Percentiles rank a stretch among this genome's conserved stretches.
Evolutionary conservation across 35 echinoderm and acorn worm genomes (phyloP).

Genomic region (Apostichopus californicus): DNA sequence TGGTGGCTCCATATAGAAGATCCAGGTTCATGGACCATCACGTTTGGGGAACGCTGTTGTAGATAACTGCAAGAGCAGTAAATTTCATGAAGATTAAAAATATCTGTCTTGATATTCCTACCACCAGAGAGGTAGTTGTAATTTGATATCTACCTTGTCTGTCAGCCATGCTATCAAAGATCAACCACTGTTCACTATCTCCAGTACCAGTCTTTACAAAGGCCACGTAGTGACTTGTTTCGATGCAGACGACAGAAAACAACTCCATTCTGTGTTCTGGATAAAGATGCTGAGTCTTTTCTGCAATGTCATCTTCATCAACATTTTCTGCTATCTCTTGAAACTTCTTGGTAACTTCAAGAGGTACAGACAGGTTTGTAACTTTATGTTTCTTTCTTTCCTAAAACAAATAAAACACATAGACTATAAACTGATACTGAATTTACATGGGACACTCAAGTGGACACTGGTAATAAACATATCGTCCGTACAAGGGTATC

Average conservation of each 20-base stretch:
- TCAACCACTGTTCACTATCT: conserved; percentile 72
- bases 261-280: conserved; percentile 74
- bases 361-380: background rate
- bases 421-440: too few species aligned
- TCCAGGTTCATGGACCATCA: too few species aligned
- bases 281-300: background rate
- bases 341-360: background rate
- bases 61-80: too few species aligned
- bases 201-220: conserved; percentile 82
- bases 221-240: conserved; percentile 93
- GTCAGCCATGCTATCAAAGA: conserved; percentile 99
- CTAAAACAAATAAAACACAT: too few species aligned
- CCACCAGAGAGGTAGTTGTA: too few species aligned
- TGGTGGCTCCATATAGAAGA: too few species aligned
- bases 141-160: conserved; percentile 60
- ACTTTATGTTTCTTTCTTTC: background rate
- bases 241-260: conserved; percentile 93
- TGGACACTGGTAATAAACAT: too few species aligned
- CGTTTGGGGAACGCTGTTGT: too few species aligned
- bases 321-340: background rate
- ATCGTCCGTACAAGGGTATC: too few species aligned
- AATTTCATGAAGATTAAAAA: too few species aligned
- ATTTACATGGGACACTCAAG: too few species aligned
- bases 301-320: background rate
- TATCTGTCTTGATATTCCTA: too few species aligned